A percentile compares a stretch with the other conserved stretches of the same genome.
Evolutionary conservation across 2,113 vertebrate genomes (phyloP).

Genomic region (Plotosus lineatus): DNA sequence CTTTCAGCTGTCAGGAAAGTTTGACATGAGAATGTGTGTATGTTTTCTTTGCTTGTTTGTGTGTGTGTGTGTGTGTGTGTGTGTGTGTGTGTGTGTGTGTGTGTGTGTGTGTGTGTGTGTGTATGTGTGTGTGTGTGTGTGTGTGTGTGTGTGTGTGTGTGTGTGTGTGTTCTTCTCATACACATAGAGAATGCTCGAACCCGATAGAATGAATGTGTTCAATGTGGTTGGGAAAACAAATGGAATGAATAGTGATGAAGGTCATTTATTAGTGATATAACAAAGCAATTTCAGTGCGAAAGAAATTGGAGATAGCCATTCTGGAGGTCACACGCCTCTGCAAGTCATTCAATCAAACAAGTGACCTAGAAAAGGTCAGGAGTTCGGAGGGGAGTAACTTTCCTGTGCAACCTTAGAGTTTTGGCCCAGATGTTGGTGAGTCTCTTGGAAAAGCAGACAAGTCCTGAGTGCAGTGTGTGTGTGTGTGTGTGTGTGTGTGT

Average conservation of each 20-base stretch:
- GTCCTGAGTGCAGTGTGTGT: constrained; percentile 19
- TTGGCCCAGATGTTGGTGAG: constrained; percentile 26
- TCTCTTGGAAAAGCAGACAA: background rate
- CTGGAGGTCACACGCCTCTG: constrained; percentile 2
- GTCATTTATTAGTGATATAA: background rate
- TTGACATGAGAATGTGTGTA: background rate
- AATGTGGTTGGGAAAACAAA: background rate
- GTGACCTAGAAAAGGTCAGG: background rate
- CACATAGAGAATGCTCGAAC: background rate
- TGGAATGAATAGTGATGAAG: background rate
- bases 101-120: background rate
- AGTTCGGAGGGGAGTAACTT: constrained; percentile 7
- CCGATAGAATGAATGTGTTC: background rate
- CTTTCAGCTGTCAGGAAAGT: background rate
- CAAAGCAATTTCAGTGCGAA: background rate
- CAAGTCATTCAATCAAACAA: background rate
- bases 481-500: constrained; percentile 42
- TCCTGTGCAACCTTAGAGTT: background rate
- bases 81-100: background rate
- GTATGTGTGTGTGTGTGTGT: background rate
- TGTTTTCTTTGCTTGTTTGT: too few relatives aligned
- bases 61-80: background rate
- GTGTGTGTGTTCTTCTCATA: background rate
- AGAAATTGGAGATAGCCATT: background rate
- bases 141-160: background rate